Evolutionary conservation across 2,888 invertebrate genomes (phyloP), one percentile per base, ranked within the genome.

Genomic region (Sicus ferrugineus): DNA sequence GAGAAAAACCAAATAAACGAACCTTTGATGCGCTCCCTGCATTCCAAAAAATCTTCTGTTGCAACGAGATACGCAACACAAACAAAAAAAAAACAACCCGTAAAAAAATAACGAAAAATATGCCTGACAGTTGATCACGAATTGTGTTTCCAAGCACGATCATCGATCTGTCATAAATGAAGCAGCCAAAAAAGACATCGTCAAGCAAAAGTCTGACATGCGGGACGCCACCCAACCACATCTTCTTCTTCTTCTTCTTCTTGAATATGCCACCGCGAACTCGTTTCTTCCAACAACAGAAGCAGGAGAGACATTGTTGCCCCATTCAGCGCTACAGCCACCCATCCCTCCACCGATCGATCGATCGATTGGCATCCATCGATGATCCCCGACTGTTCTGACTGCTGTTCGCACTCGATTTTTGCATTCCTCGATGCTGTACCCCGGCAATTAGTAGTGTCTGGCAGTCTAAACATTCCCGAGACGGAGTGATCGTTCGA

Each of bases 121-220:
- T 9, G 21, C 31, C 14, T 38, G 72, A 64, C 68, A 71, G 54
- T 67, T 69, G 72, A 72, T 72, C 73, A 72, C 71, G 74, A 73
- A 68, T 52, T 54, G 26, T 56, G 31, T 50, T 48, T 21, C 50
- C 46, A 56, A 58, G 50, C 63, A 48, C 54, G 38, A 59, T 58
- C 48, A 19, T 50, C 56, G 63, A 69, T 68, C 71, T 23, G 34
- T n/a, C 66, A 69, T 69, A 67, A 64, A 48, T n/a, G 58, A 19
- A 19, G 28, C n/a, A 31, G 14, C 23, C 21, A 23, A 52, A 52
- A 23, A 23, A 23, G 23, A 23, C 19, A 23, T 19, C 23, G 21
- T 52, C 52, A 11, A n/a, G 3, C 30, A 28, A n/a, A n/a, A n/a
- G n/a, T n/a, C 38, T 11, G 38, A 6, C 7, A 9, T 11, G 42